Evolutionary conservation across 2,797 vertebrate species (phyloP), one percentile per base, ranked within the genome.

Genomic region (Cetoscarus ocellatus): DNA sequence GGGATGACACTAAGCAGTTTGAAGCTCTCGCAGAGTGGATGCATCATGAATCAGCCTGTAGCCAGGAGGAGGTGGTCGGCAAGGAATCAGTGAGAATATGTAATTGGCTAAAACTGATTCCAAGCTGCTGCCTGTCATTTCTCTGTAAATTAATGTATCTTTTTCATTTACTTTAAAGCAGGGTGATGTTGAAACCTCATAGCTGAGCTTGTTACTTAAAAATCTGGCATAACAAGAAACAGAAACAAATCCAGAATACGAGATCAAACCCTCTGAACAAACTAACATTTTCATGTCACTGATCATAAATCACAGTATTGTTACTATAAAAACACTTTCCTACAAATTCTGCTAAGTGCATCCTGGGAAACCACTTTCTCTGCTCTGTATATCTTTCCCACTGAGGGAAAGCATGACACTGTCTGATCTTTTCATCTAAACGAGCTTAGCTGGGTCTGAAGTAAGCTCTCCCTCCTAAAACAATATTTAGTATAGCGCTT

Each of bases 11-110:
- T 73, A 78, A 82, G 75, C 67, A 67, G 70, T 73, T 52, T 69
- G 54, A 83, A 73, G 77, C 69, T 79, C 56, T 76, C 35, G 39
- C 80, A 83, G 61, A 56, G 59, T 74, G 81, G 67, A 85, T 73
- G 49, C 66, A 70, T 85, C 73, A 62, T 42, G 58, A 75, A 74
- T 77, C 80, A 83, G 61, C 71, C 39, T 19, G 74, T 71, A 74
- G 47, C 38, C 42, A 53, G 52, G 39, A 67, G 54, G 45, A 70
- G 48, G 61, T 67, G 58, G 56, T 71, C 36, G 3, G 44, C 44
- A 27, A 19, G n/a, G 55, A 50, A 70, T 45, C 42, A 66, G 27
- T 40, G 12, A 56, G 48, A 70, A 67, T 74, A 66, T 69, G 64
- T 45, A 70, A 67, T 51, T 49, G 39, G 17, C 42, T 49, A 61